phyloP scores from a whole-genome alignment of 2,113 vertebrate species.

The Urocynchramus pylzowi region DNA sequence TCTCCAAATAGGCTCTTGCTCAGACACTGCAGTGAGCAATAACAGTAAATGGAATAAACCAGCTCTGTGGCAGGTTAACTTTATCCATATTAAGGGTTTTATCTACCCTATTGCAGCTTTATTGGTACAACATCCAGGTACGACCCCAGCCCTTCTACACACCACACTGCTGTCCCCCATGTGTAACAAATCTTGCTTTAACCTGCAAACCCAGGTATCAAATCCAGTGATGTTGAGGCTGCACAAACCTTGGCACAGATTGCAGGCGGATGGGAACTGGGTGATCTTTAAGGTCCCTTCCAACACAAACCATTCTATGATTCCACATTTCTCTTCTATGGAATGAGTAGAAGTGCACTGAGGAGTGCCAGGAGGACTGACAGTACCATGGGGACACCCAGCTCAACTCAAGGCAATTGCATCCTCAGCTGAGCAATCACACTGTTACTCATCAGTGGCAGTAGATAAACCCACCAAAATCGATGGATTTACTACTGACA shows the following conservation, averaged over 20 bases:
- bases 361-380: not conserved
- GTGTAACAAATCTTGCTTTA: not conserved
- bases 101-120: not conserved
- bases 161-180: too few species aligned
- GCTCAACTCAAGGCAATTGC: fast-evolving
- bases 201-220: not conserved
- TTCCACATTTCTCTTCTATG: not conserved
- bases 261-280: not conserved
- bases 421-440: not conserved
- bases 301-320: not conserved
- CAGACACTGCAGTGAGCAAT: not conserved
- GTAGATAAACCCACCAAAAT: not conserved
- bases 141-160: not conserved
- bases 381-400: fast-evolving
- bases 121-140: not conserved
- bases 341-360: fast-evolving
- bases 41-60: not conserved
- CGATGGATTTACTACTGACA: not conserved
- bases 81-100: not conserved
- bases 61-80: not conserved
- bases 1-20: not conserved
- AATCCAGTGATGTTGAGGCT: fast-evolving
- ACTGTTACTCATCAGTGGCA: not conserved
- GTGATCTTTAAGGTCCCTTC: not conserved
- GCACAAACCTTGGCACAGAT: not conserved